phyloP scores from a whole-genome alignment of 2,888 invertebrate genomes.

The Automeris io region DNA sequence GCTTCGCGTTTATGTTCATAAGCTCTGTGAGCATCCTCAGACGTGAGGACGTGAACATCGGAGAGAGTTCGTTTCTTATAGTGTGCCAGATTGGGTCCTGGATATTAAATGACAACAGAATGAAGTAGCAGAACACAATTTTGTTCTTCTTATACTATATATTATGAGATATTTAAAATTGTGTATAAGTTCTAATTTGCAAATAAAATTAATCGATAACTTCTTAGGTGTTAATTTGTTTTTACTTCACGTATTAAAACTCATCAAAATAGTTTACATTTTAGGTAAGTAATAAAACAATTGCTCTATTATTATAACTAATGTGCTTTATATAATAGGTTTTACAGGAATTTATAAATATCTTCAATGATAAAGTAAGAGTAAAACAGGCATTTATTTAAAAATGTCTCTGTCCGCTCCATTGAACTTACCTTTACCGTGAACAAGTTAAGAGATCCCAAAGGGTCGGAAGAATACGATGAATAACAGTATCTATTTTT shows the following conservation, averaged over 20 bases:
- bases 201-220: too few relatives aligned
- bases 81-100: constrained; percentile 51
- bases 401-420: background rate
- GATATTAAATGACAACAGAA: constrained; percentile 8
- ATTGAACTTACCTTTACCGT: constrained; percentile 37
- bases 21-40: constrained; percentile 42
- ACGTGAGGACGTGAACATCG: constrained; percentile 49
- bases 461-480: constrained; percentile 35
- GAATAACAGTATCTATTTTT: constrained; percentile 40
- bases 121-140: too few relatives aligned
- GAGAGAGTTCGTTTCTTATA: constrained; percentile 45
- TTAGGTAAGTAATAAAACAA: too few relatives aligned
- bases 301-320: too few relatives aligned
- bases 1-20: constrained; percentile 50
- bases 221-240: too few relatives aligned
- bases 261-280: too few relatives aligned
- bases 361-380: too few relatives aligned
- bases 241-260: too few relatives aligned
- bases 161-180: too few relatives aligned
- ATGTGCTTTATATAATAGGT: too few relatives aligned
- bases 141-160: too few relatives aligned
- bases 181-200: too few relatives aligned
- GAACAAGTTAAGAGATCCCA: constrained; percentile 55
- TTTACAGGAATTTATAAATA: background rate
- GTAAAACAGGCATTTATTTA: background rate